Conservation (phyloP, 2,888 invertebrate species). For the Drymonia ruficornis region DNA sequence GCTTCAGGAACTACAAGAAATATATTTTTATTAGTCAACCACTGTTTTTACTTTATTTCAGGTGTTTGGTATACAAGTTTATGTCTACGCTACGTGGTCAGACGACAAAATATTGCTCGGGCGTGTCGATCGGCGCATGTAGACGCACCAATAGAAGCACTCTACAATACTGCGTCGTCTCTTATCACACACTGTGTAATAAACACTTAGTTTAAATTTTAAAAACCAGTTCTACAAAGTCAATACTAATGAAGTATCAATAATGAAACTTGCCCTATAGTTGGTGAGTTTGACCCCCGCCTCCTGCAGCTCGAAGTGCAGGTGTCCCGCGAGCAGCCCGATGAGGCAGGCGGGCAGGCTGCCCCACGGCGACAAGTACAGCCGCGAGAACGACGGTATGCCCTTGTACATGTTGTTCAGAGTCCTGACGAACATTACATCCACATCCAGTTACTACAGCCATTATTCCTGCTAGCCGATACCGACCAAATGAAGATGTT, state of each 20-base stretch:
- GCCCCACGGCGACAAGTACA: conserved; percentile 56
- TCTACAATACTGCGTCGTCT: too few relatives aligned
- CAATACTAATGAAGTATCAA: neutral
- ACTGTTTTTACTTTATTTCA: too few relatives aligned
- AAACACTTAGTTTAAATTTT: too few relatives aligned
- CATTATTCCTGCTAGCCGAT: too few relatives aligned
- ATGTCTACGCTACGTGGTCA: too few relatives aligned
- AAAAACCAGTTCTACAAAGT: too few relatives aligned
- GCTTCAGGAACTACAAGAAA: conserved; percentile 1
- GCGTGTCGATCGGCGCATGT: too few relatives aligned
- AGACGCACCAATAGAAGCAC: too few relatives aligned
- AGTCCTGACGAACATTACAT: conserved; percentile 26
- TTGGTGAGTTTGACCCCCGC: conserved; percentile 32
- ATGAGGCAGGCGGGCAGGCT: conserved; percentile 49
- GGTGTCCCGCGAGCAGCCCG: conserved; percentile 44
- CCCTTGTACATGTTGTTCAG: conserved; percentile 45
- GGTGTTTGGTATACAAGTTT: too few relatives aligned
- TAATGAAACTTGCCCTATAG: conserved; percentile 31
- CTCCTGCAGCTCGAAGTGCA: conserved; percentile 46
- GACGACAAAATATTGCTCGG: too few relatives aligned
- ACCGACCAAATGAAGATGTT: too few relatives aligned
- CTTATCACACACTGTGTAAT: too few relatives aligned
- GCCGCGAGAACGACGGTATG: conserved; percentile 45
- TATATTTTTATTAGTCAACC: neutral
- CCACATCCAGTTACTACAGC: neutral